Conservation (phyloP, 2,888 invertebrate species). For the Liposcelis brunnea region DNA sequence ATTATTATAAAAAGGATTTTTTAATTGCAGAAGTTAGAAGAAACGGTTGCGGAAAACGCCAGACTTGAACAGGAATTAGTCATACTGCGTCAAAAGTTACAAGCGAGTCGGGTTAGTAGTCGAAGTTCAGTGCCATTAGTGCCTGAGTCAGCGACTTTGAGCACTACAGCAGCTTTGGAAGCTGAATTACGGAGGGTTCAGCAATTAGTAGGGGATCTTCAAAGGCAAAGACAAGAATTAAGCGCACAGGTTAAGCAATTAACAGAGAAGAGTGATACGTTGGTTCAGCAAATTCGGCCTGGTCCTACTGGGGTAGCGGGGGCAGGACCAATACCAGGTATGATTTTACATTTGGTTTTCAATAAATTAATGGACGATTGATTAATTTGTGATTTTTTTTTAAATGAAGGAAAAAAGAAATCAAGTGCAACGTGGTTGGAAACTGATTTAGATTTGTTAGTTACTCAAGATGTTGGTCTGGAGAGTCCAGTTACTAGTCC, state of each 20-base stretch:
- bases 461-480: slow-evolving; percentile 52
- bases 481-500: slow-evolving; percentile 23
- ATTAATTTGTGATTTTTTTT: too few relatives aligned
- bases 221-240: slow-evolving; percentile 68
- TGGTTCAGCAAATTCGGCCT: slow-evolving; percentile 44
- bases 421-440: slow-evolving; percentile 65
- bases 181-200: slow-evolving; percentile 67
- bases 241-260: slow-evolving; percentile 58
- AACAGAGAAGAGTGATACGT: slow-evolving; percentile 59
- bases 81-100: slow-evolving; percentile 65
- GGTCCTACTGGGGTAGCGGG: slow-evolving; percentile 23
- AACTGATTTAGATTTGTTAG: slow-evolving; percentile 74
- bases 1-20: too few relatives aligned
- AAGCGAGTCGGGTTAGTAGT: slow-evolving; percentile 37
- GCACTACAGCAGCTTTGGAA: slow-evolving; percentile 21
- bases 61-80: slow-evolving; percentile 74
- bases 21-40: slow-evolving; percentile 57
- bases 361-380: too few relatives aligned
- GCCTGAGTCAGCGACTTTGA: slow-evolving; percentile 21
- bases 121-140: slow-evolving; percentile 42
- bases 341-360: too few relatives aligned
- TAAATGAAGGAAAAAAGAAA: slow-evolving; percentile 28
- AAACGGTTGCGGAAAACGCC: slow-evolving; percentile 80
- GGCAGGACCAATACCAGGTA: slow-evolving; percentile 19
- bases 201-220: slow-evolving; percentile 66